A percentile compares a stretch with the other conserved stretches of the same genome.
Conservation (phyloP, 1,140 invertebrate species). For the Trypoxylus dichotomus region DNA sequence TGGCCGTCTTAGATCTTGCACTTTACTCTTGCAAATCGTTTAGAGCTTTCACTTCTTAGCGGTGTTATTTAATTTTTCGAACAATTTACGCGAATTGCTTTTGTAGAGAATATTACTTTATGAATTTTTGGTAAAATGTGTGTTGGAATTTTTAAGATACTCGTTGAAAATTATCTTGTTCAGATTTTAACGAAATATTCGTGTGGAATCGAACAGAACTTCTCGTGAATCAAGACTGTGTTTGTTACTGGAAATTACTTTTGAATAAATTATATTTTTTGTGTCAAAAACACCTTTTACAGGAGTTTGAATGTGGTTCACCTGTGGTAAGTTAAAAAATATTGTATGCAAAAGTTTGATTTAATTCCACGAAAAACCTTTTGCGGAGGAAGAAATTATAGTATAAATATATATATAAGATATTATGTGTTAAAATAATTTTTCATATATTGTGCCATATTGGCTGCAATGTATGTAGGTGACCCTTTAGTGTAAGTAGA, state of each 20-base stretch:
- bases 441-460: too few species aligned
- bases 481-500: too few species aligned
- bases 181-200: neutral
- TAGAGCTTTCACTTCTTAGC: neutral
- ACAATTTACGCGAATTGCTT: neutral
- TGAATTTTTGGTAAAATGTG: neutral
- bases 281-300: neutral
- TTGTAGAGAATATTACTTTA: neutral
- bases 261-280: neutral
- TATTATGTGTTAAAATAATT: too few species aligned
- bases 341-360: too few species aligned
- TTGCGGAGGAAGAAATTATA: too few species aligned
- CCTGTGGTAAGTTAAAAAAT: neutral
- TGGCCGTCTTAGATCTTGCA: neutral
- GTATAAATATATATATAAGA: too few species aligned
- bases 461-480: too few species aligned
- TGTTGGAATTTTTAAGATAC: neutral
- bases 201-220: too few species aligned
- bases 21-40: neutral
- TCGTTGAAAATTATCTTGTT: neutral
- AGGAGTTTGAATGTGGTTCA: conserved; percentile 10
- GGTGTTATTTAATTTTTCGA: neutral
- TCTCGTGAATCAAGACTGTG: neutral
- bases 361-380: too few species aligned
- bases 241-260: neutral